Evolutionary conservation across 2,797 vertebrate species (phyloP), one percentile per base, ranked within the genome.

Genomic region (Acrossocheilus fasciatus): DNA sequence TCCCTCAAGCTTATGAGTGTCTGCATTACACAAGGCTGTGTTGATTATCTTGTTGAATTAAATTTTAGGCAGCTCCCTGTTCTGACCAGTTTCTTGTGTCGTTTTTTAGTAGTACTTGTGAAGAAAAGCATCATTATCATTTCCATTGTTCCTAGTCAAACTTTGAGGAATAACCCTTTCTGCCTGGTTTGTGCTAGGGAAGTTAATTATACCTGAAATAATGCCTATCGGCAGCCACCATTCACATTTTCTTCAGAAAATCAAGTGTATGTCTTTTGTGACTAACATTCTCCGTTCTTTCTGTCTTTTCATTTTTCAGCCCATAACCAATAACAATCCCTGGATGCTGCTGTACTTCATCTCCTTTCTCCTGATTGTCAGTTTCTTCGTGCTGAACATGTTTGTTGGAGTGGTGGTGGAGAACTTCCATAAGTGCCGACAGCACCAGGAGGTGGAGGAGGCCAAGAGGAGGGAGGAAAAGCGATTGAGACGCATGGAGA

Each of bases 341-440:
- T 97, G 97, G 97, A 97, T 97, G 97, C 94, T 97, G 88, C 95
- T 97, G 23, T 97, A 97, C 92, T 97, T 97, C 95, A 97, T 97
- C 92, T 97, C 97, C 86, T 97, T 97, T 93, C 96, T 97, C 89
- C 96, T 97, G 88, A 97, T 97, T 11, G 97, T 97, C 93, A 97
- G 97, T 91, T 97, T 97, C 94, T 97, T 97, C 75, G 97, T 97
- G 88, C 96, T 97, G 90, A 97, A 97, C 94, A 97, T 97, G 97
- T 97, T 97, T 0, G 97, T 97, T 92, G 97, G 97, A 0, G 97
- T 97, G 70, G 97, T 97, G 79, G 97, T 97, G 87, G 97, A 97
- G 95, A 97, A 97, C 90, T 97, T 97, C 92, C 97, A 97, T 94
- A 97, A 97, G 93, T 97, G 97, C 92, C 95, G 97, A 36, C 95